These are phyloP conservation scores for Acipenser transmontanus DNA, from an alignment of 2,797 vertebrate species.

Conservation along the genomic window DNA sequence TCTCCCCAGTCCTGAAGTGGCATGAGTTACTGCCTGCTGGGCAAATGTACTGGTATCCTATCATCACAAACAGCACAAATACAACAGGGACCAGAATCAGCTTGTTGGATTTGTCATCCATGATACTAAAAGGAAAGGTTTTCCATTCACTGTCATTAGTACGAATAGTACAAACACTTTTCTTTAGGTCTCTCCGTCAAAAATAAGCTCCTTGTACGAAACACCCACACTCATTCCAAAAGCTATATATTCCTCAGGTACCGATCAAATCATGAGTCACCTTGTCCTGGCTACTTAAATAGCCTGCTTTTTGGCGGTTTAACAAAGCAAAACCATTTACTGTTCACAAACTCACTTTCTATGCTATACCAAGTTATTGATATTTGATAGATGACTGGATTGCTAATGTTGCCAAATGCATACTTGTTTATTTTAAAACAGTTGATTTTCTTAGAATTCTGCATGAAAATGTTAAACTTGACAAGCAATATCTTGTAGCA, in stretches of 20 bases:
- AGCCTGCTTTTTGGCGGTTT: too few species aligned
- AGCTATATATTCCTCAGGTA: too few species aligned
- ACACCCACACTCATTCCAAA: too few species aligned
- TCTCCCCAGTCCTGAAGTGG: constrained; percentile 66
- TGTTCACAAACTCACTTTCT: too few species aligned
- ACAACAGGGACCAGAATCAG: constrained; percentile 84
- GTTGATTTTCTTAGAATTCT: background rate
- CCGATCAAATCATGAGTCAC: too few species aligned
- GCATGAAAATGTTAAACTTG: constrained; percentile 44
- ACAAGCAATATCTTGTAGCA: constrained; percentile 29
- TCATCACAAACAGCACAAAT: constrained; percentile 84
- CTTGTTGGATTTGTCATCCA: constrained; percentile 91
- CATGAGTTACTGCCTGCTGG: constrained; percentile 78
- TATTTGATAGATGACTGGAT: too few species aligned
- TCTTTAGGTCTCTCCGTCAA: background rate
- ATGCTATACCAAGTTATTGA: too few species aligned
- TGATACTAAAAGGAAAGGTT: constrained; percentile 56
- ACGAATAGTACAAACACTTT: constrained; percentile 50
- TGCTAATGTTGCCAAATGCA: too few species aligned
- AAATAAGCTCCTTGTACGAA: too few species aligned
- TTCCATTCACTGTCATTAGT: constrained; percentile 51
- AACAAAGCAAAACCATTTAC: too few species aligned
- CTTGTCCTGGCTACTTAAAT: too few species aligned
- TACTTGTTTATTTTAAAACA: too few species aligned
- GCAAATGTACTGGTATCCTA: constrained; percentile 90